A percentile compares a stretch with the other conserved stretches of the same genome.
phyloP scores from a whole-genome alignment of 2,113 vertebrate genomes.

The Laticauda colubrina region DNA sequence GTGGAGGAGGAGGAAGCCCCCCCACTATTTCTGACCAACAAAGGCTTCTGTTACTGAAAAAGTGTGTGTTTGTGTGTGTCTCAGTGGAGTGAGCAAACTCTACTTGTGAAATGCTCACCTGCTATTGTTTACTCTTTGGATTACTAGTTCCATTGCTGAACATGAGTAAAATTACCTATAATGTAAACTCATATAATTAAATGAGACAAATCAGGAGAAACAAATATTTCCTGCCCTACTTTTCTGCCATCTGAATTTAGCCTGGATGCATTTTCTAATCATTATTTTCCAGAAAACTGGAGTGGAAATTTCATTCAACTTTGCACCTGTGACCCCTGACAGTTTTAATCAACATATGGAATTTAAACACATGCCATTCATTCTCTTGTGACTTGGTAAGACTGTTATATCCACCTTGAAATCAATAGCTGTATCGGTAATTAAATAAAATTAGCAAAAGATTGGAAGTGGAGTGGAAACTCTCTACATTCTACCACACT shows the following conservation, averaged over 20 bases:
- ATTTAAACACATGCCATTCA: constrained; percentile 49
- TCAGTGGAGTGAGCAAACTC: not conserved
- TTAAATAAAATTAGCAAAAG: constrained; percentile 58
- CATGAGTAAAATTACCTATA: not conserved
- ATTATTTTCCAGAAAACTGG: not conserved
- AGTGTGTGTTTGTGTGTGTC: not conserved
- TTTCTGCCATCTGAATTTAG: not conserved
- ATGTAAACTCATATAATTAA: not conserved
- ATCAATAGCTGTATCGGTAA: constrained; percentile 67
- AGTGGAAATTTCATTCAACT: constrained; percentile 29
- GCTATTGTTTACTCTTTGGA: constrained; percentile 7
- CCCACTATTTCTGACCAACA: not conserved
- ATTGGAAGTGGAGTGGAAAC: constrained; percentile 53
- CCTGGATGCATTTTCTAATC: not conserved
- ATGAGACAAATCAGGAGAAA: fast-evolving
- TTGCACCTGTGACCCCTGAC: constrained; percentile 40
- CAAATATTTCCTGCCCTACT: not conserved
- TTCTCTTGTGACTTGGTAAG: constrained; percentile 43
- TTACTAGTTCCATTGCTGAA: constrained; percentile 3
- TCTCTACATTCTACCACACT: constrained; percentile 19
- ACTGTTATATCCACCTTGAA: constrained; percentile 54
- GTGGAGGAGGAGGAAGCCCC: not conserved
- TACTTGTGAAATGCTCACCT: not conserved
- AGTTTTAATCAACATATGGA: constrained; percentile 58
- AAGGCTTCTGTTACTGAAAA: not conserved